Evolutionary conservation across 2,888 invertebrate species (phyloP), one percentile per base, ranked within the genome.

Genomic region (Gibbula magus): DNA sequence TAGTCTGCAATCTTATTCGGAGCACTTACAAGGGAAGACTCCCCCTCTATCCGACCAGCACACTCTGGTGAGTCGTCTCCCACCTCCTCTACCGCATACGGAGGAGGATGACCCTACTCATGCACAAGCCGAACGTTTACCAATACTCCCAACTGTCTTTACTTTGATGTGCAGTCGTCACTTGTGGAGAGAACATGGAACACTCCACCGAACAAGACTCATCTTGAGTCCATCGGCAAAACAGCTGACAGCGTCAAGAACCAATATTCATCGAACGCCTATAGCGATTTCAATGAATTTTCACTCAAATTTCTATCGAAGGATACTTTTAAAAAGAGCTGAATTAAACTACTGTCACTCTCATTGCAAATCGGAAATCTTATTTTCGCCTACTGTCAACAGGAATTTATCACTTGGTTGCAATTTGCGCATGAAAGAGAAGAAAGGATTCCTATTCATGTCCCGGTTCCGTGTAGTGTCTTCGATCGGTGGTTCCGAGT

Each of bases 271-370:
- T 20, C 20, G 70, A 70, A 70, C 35, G 70, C 70, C 70, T 35
- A 20, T 39, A 35, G 70, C 29, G 70, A 70, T 35, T 70, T 70
- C 70, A 70, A 70, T 70, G 70, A 70, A 70, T 35, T 70, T 70
- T 39, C 35, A 20, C 32, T 32, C 35, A 70, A 32, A 70, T 32
- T 70, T 70, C 70, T 35, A 35, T n/a, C 29, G 70, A 39, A 70
- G 39, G 35, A 70, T 70, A 35, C 35, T 18, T 35, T 70, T 35
- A 70, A 70, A 70, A 39, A 39, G 29, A 70, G 29, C 35, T 70
- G 70, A 70, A 70, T 70, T 70, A 70, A 70, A 70, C 70, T 70
- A 18, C 70, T 70, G 70, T 70, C 70, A 70, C 70, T 70, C 70
- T 70, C 39, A 39, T 70, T 39, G 32, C 35, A 20, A 35, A 32